phyloP scores from a whole-genome alignment of 2,113 vertebrate genomes.

The Pteruthius melanotis region DNA sequence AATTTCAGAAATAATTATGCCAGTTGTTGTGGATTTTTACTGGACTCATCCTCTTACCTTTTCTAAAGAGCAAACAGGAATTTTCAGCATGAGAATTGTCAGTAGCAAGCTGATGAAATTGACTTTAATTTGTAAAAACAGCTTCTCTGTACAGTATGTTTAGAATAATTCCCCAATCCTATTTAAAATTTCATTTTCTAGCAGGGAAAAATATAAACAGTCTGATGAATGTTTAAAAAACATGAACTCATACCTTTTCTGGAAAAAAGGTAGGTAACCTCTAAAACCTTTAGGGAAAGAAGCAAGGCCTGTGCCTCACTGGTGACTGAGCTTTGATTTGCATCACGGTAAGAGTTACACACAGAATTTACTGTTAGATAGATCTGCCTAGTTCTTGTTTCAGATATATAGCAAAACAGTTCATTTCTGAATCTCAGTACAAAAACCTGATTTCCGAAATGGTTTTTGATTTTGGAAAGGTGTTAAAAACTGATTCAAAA shows the following conservation, averaged over 20 bases:
- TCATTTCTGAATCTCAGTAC: not conserved
- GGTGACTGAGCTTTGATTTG: not conserved
- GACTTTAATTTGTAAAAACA: not conserved
- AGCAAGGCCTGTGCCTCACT: not conserved
- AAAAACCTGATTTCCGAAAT: not conserved
- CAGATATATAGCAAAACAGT: not conserved
- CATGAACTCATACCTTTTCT: not conserved
- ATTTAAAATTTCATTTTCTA: not conserved
- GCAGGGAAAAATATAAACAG: not conserved
- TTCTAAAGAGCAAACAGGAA: not conserved
- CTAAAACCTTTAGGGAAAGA: not conserved
- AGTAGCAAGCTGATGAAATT: not conserved
- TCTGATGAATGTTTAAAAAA: not conserved
- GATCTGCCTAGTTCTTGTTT: not conserved
- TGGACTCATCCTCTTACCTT: not conserved
- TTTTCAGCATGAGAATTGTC: not conserved
- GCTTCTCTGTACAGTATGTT: not conserved
- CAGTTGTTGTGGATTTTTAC: not conserved
- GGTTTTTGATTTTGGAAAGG: not conserved
- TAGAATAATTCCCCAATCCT: not conserved
- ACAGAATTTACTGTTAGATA: not conserved
- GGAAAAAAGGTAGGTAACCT: not conserved
- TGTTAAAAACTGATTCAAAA: not conserved
- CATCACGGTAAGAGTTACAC: accelerated
- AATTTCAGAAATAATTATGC: not conserved